phyloP scores from a whole-genome alignment of 2,888 invertebrate species.

The Agonopterix alstromeriana region DNA sequence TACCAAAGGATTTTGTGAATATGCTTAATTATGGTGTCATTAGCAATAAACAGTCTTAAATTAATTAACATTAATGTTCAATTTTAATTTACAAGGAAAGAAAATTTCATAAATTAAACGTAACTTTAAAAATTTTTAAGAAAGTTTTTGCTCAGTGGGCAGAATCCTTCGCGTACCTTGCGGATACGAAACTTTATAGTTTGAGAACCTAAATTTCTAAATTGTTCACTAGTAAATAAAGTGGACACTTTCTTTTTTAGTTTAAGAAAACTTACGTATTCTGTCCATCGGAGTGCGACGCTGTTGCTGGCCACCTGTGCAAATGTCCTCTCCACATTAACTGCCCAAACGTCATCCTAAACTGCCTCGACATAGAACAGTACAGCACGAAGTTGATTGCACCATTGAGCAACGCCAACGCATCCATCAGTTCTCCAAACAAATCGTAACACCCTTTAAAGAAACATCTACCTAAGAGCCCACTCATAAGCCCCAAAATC shows the following conservation, averaged over 20 bases:
- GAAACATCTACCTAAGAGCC: constrained; percentile 79
- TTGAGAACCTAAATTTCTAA: not conserved
- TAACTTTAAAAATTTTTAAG: too few species aligned
- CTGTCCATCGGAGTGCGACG: constrained; percentile 78
- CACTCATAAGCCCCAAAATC: constrained; percentile 69
- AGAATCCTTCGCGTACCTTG: not conserved
- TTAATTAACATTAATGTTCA: too few species aligned
- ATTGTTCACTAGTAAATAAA: constrained; percentile 1
- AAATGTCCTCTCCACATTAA: constrained; percentile 65
- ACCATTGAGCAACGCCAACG: constrained; percentile 92
- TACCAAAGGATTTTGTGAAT: too few species aligned
- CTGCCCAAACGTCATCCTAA: constrained; percentile 78
- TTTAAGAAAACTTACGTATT: constrained; percentile 75
- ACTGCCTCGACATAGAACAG: constrained; percentile 96
- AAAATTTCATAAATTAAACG: too few species aligned
- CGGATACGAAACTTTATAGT: not conserved
- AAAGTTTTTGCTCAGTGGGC: too few species aligned
- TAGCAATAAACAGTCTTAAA: too few species aligned
- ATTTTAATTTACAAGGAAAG: too few species aligned
- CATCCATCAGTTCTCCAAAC: constrained; percentile 92
- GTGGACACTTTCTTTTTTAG: not conserved
- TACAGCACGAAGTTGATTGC: constrained; percentile 96
- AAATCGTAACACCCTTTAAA: constrained; percentile 87
- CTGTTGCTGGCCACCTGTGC: constrained; percentile 59
- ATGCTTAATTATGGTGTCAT: too few species aligned